Evolutionary conservation across 1,140 invertebrate species (phyloP).

Genomic region (Brachionus sp.): DNA sequence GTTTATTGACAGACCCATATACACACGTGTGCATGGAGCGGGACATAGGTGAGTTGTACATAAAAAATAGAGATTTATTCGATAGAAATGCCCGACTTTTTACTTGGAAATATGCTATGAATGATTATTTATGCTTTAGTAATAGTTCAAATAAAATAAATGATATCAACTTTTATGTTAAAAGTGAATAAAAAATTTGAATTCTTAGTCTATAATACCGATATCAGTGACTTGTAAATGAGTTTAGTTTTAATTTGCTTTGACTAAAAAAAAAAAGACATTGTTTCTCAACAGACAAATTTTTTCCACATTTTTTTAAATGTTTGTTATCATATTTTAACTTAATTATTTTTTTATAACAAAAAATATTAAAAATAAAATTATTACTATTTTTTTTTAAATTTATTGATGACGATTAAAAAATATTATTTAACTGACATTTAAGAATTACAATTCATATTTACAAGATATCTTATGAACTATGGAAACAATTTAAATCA

Average conservation of each 20-base stretch:
- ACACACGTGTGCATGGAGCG: slow-evolving; percentile 89
- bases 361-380: background rate
- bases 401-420: background rate
- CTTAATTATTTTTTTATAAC: background rate
- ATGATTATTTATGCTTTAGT: slow-evolving; percentile 62
- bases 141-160: background rate
- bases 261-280: background rate
- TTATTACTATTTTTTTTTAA: background rate
- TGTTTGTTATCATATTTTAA: background rate
- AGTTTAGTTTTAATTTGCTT: background rate
- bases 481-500: slow-evolving; percentile 5
- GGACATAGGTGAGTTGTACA: slow-evolving; percentile 74
- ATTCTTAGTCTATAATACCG: background rate
- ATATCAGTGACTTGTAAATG: slow-evolving; percentile 2
- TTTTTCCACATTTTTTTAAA: background rate
- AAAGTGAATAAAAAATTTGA: background rate
- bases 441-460: background rate
- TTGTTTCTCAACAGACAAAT: background rate
- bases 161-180: background rate
- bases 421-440: background rate
- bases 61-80: slow-evolving; percentile 70
- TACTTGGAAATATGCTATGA: slow-evolving; percentile 90
- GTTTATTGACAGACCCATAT: slow-evolving; percentile 84
- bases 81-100: slow-evolving; percentile 77
- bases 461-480: background rate